Percentiles rank a stretch among this genome's conserved stretches.
Evolutionary conservation across 1,140 invertebrate species (phyloP).

Genomic region (Heliconius eleuchia): DNA sequence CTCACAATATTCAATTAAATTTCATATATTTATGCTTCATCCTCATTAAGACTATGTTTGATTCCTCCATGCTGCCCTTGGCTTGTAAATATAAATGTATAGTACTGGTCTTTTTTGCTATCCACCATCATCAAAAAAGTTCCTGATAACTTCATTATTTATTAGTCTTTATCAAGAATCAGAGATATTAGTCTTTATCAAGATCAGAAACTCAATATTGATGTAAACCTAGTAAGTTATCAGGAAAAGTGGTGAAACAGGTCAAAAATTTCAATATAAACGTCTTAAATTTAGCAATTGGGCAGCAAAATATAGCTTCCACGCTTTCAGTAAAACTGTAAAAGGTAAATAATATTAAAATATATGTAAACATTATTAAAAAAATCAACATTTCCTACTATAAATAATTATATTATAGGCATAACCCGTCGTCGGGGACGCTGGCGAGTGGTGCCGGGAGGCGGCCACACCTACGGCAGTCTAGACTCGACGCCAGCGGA

Average conservation of each 20-base stretch:
- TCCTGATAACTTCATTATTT: background rate
- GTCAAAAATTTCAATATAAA: background rate
- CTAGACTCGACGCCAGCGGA: slow-evolving; percentile 62
- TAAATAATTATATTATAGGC: slow-evolving; percentile 53
- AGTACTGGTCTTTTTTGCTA: background rate
- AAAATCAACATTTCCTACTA: background rate
- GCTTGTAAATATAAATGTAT: background rate
- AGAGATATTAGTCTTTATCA: too few relatives aligned
- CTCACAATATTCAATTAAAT: too few relatives aligned
- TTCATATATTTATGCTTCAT: too few relatives aligned
- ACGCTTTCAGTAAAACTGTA: background rate
- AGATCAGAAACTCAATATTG: background rate
- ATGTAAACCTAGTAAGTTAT: background rate
- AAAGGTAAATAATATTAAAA: slow-evolving; percentile 7
- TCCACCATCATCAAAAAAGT: background rate
- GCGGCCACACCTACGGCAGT: slow-evolving; percentile 75
- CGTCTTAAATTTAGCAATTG: background rate
- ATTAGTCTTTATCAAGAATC: background rate
- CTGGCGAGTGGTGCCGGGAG: slow-evolving; percentile 62
- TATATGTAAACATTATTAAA: background rate
- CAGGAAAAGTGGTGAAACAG: slow-evolving; percentile 3
- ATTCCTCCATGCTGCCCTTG: background rate
- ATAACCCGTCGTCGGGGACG: slow-evolving; percentile 74
- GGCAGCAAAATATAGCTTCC: slow-evolving; percentile 2
- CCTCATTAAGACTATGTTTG: too few relatives aligned